These are phyloP conservation scores for Synaphobranchus kaupii DNA, from an alignment of 2,797 vertebrate species.

Conservation along the genomic window DNA sequence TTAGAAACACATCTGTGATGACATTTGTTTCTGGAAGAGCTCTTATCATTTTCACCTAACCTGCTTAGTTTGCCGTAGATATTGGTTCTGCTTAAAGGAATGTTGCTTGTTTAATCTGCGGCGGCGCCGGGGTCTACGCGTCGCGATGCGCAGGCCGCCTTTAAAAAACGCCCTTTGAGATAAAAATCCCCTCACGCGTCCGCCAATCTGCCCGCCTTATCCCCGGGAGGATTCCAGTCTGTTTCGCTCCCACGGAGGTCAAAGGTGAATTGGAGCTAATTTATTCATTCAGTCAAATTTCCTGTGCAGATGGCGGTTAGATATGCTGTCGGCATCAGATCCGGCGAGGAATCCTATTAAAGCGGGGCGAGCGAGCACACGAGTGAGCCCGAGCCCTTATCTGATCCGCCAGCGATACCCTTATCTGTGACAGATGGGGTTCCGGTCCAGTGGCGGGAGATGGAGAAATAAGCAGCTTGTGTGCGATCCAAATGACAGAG, in stretches of 20 bases:
- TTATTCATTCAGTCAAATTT: conserved; percentile 85
- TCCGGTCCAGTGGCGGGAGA: conserved; percentile 75
- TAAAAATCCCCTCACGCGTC: conserved; percentile 56
- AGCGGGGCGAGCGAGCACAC: conserved; percentile 13
- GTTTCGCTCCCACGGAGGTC: conserved; percentile 65
- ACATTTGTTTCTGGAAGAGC: neutral
- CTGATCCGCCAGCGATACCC: conserved; percentile 60
- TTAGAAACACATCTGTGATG: neutral
- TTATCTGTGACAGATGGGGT: conserved; percentile 78
- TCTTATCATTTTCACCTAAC: neutral
- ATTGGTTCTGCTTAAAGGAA: neutral
- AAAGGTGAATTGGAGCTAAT: conserved; percentile 80
- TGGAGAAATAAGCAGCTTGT: conserved; percentile 61
- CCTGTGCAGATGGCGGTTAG: conserved; percentile 79
- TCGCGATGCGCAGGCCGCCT: conserved; percentile 42
- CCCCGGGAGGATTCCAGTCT: conserved; percentile 59
- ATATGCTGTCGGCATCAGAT: conserved; percentile 72
- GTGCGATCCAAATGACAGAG: conserved; percentile 51
- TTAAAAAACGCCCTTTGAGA: conserved; percentile 65
- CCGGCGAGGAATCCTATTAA: conserved; percentile 48
- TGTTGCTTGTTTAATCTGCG: neutral
- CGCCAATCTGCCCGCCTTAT: conserved; percentile 68
- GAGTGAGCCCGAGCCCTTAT: conserved; percentile 60
- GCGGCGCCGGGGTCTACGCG: neutral
- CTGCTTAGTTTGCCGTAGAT: neutral